Conservation (phyloP, 2,797 vertebrate species). For the Acanthurus lineatus region DNA sequence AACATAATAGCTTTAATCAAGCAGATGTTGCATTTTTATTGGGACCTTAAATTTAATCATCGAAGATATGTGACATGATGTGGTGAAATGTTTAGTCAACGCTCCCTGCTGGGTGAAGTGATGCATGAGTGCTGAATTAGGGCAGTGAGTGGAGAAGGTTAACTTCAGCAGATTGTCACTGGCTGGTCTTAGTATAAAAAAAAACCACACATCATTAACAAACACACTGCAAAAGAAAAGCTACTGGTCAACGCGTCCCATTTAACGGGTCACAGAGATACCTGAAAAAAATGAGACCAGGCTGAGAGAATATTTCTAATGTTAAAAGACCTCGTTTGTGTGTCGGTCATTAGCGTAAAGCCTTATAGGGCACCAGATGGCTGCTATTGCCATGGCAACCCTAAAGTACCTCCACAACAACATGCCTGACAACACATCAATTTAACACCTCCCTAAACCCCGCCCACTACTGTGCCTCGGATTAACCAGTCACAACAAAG, state of each 20-base stretch:
- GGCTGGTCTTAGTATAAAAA: too few relatives aligned
- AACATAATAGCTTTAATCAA: too few relatives aligned
- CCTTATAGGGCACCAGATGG: slow-evolving; percentile 57
- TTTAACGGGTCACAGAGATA: not conserved
- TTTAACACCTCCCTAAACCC: slow-evolving; percentile 53
- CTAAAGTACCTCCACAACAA: slow-evolving; percentile 12
- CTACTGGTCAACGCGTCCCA: too few relatives aligned
- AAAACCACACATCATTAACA: not conserved
- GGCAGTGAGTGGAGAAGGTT: slow-evolving; percentile 6
- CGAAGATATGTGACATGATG: too few relatives aligned
- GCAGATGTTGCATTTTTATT: too few relatives aligned
- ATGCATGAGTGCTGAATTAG: not conserved
- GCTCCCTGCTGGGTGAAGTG: too few relatives aligned
- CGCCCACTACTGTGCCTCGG: slow-evolving; percentile 31
- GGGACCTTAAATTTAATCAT: too few relatives aligned
- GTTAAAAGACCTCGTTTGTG: not conserved
- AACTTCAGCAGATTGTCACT: slow-evolving; percentile 1
- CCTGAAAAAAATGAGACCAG: too few relatives aligned
- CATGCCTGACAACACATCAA: slow-evolving; percentile 23
- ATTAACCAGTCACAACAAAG: slow-evolving; percentile 60
- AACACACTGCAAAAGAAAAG: not conserved
- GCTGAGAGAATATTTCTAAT: not conserved
- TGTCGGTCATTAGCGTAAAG: slow-evolving; percentile 5
- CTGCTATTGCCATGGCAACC: slow-evolving; percentile 1
- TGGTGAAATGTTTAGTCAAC: too few relatives aligned